Percentiles rank a stretch among this genome's conserved stretches.
Conservation (phyloP, 2,888 invertebrate species). For the Mesochorus sp. region DNA sequence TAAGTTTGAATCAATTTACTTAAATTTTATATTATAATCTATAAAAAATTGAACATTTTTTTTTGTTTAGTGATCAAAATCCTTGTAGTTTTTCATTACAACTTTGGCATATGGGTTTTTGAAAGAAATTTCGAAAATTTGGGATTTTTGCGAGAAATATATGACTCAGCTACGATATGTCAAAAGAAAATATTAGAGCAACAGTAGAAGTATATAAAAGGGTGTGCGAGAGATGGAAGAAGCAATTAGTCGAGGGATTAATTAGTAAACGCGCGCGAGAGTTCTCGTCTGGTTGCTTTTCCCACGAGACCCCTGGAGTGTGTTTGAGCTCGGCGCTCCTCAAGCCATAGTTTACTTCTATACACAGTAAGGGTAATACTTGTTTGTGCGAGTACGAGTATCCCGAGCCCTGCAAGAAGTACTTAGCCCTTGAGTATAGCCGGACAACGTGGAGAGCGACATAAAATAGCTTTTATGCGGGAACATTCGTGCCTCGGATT, state of each 20-base stretch:
- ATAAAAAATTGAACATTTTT: no score
- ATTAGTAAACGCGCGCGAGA: conserved; percentile 35
- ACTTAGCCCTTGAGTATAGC: not conserved
- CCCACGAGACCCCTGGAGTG: conserved; percentile 36
- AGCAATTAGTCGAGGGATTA: conserved; percentile 51
- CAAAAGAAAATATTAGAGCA: not conserved
- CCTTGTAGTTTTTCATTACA: no score
- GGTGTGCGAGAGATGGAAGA: not conserved
- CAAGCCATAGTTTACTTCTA: not conserved
- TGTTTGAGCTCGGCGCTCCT: conserved; percentile 14
- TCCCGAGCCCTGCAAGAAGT: not conserved
- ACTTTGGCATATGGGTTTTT: no score
- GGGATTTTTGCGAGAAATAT: not conserved
- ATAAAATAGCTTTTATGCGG: conserved; percentile 34
- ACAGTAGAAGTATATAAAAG: not conserved
- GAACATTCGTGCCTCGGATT: conserved; percentile 23
- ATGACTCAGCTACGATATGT: conserved; percentile 3
- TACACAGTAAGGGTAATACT: no score
- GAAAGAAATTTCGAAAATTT: no score
- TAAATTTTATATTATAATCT: no score
- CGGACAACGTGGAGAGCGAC: not conserved
- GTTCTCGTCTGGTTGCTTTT: conserved; percentile 31
- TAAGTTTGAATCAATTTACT: no score
- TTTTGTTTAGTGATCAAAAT: no score
- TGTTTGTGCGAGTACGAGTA: no score